Conservation (phyloP, 2,113 vertebrate genomes). For the Tragelaphus scriptus region DNA sequence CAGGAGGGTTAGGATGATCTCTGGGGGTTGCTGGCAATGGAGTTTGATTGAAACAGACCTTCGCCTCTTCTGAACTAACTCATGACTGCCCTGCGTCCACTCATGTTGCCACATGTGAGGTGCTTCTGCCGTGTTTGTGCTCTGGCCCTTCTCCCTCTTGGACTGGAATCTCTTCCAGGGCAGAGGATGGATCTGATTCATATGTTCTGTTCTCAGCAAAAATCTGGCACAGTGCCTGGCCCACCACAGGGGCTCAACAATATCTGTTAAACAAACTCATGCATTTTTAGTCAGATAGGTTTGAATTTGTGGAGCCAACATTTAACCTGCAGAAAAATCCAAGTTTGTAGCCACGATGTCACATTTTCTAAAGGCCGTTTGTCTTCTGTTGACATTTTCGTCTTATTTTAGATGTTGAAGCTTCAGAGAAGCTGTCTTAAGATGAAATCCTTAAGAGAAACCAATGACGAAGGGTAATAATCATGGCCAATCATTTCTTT, state of each 20-base stretch:
- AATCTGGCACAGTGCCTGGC: neutral
- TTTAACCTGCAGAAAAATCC: neutral
- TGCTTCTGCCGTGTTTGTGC: no score
- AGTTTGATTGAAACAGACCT: neutral
- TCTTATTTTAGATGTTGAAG: neutral
- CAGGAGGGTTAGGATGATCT: neutral
- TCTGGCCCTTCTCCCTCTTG: neutral
- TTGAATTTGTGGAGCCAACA: neutral
- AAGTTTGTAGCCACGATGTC: neutral
- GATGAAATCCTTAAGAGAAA: neutral
- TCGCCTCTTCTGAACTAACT: neutral
- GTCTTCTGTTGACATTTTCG: neutral
- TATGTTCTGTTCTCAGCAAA: constrained; percentile 13
- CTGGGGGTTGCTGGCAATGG: neutral
- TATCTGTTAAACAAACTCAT: neutral
- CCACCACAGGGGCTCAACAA: neutral
- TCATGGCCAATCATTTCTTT: neutral
- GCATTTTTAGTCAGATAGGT: neutral
- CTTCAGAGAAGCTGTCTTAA: neutral
- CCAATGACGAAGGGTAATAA: neutral
- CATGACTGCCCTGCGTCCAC: accelerated
- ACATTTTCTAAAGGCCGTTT: neutral
- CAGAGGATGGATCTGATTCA: constrained; percentile 22
- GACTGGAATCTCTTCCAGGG: constrained; percentile 24
- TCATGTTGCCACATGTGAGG: accelerated